phyloP scores from a whole-genome alignment of 2,113 vertebrate genomes.

The Solenodon paradoxus region DNA sequence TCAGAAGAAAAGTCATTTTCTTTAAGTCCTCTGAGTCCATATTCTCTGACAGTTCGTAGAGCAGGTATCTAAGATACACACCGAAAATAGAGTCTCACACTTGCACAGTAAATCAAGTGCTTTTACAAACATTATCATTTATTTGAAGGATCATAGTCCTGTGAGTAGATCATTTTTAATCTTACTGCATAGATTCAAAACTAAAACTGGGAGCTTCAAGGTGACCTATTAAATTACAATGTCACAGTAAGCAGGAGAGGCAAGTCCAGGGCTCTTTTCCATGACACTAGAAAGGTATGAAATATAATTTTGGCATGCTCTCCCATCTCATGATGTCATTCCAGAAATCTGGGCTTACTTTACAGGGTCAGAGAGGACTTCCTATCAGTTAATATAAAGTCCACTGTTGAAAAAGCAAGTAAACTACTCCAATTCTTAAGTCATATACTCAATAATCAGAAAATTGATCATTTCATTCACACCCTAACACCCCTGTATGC shows the following conservation, averaged over 20 bases:
- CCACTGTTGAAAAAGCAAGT: neutral
- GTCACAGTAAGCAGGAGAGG: neutral
- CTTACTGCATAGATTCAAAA: neutral
- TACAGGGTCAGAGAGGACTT: neutral
- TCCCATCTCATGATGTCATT: neutral
- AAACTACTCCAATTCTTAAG: neutral
- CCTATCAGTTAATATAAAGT: neutral
- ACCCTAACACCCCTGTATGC: neutral
- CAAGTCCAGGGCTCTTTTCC: neutral
- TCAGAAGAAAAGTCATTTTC: conserved; percentile 73
- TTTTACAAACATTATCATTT: neutral
- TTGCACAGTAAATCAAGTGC: neutral
- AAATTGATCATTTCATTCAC: neutral
- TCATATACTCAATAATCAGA: neutral
- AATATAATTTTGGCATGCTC: neutral
- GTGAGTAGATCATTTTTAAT: neutral
- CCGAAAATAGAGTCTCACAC: neutral
- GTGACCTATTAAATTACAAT: neutral
- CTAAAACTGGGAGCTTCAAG: neutral
- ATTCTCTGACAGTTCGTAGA: conserved; percentile 81
- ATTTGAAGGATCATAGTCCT: neutral
- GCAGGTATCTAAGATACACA: conserved; percentile 79
- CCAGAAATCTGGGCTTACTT: neutral
- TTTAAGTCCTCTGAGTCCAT: conserved; percentile 61
- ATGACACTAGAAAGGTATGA: neutral